phyloP scores from a whole-genome alignment of 2,888 invertebrate species.

The Apotomis betuletana region DNA sequence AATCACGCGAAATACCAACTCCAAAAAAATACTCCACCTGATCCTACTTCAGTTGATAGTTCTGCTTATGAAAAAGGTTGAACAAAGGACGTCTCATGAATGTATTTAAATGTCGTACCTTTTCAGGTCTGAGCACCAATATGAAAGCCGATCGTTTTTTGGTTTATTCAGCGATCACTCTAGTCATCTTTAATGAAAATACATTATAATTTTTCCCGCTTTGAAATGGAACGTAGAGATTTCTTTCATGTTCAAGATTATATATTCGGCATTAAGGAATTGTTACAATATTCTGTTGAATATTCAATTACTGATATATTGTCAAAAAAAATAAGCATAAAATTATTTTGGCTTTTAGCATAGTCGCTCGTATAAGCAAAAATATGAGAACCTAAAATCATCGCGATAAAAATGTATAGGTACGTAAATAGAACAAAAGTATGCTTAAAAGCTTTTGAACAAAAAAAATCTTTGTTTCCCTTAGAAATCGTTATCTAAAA shows the following conservation, averaged over 20 bases:
- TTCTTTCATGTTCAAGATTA: no score
- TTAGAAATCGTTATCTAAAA: conserved; percentile 8
- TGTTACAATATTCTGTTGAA: background rate
- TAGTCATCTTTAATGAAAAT: background rate
- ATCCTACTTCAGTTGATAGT: conserved; percentile 10
- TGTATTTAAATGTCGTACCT: background rate
- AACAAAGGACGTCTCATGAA: background rate
- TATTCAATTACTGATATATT: background rate
- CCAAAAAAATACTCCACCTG: no score
- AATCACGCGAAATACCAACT: no score
- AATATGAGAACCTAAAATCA: no score
- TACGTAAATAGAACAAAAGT: no score
- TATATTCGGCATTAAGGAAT: background rate
- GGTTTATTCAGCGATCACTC: background rate
- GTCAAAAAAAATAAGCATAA: no score
- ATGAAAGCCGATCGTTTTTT: background rate
- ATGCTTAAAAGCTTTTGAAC: no score
- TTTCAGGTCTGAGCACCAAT: background rate
- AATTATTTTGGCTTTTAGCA: no score
- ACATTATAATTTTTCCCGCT: no score
- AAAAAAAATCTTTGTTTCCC: background rate
- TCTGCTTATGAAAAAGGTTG: conserved; percentile 1
- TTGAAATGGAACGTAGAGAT: no score
- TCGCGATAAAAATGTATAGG: no score
- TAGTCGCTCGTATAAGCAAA: no score